Conservation (phyloP, 2,797 vertebrate genomes). For the Enteromius viviparus region DNA sequence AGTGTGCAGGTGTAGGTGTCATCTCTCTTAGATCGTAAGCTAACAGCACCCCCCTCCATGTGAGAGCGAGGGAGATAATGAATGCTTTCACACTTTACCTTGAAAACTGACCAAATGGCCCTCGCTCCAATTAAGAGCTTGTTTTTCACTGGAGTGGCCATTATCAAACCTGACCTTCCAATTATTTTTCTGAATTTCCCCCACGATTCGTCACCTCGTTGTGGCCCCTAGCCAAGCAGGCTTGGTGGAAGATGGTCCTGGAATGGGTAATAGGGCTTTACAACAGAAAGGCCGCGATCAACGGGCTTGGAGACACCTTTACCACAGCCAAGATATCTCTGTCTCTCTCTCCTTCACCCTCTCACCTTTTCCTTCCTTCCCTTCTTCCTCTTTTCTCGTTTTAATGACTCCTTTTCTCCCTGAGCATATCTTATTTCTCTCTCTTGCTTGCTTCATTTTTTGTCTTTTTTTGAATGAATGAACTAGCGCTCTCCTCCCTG, state of each 20-base stretch:
- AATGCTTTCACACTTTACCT: conserved; percentile 81
- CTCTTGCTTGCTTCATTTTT: not conserved
- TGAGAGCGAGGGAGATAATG: conserved; percentile 74
- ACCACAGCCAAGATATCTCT: conserved; percentile 48
- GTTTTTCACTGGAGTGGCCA: conserved; percentile 75
- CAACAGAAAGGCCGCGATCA: conserved; percentile 52
- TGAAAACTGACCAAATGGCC: conserved; percentile 76
- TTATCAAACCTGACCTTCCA: conserved; percentile 85
- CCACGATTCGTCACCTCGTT: conserved; percentile 73
- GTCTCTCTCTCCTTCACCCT: conserved; percentile 32
- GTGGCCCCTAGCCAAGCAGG: conserved; percentile 60
- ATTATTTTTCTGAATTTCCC: conserved; percentile 81
- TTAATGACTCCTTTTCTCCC: conserved; percentile 48
- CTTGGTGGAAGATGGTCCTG: conserved; percentile 63
- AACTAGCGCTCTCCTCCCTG: conserved; percentile 48
- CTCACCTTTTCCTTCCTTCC: conserved; percentile 42
- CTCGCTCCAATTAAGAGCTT: conserved; percentile 81
- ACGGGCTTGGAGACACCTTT: conserved; percentile 53
- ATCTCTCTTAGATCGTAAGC: conserved; percentile 60
- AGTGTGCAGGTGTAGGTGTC: conserved; percentile 60
- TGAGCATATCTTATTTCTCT: conserved; percentile 36
- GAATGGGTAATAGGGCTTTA: conserved; percentile 70
- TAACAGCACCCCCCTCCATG: conserved; percentile 53
- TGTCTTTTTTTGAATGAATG: conserved; percentile 30
- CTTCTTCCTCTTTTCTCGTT: conserved; percentile 40